Percentiles rank a stretch among this genome's conserved stretches.
Evolutionary conservation across 2,113 vertebrate species (phyloP).

Genomic region (Pachycephala philippinensis): DNA sequence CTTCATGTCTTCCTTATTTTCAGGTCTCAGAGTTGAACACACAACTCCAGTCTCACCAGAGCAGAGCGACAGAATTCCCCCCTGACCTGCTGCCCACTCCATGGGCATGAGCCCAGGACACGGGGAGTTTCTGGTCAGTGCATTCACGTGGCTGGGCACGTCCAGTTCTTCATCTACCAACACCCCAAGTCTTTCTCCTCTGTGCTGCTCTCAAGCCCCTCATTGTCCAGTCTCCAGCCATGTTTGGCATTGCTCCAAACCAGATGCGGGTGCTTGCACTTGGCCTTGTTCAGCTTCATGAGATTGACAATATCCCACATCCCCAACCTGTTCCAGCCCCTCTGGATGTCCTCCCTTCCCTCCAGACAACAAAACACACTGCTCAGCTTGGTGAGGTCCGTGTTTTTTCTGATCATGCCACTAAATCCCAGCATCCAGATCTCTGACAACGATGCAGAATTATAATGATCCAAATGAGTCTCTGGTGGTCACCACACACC

Average conservation of each 20-base stretch:
- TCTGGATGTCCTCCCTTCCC: neutral
- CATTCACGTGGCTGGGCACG: neutral
- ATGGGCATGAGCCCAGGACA: neutral
- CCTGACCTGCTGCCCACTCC: neutral
- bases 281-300: neutral
- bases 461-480: neutral
- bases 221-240: neutral
- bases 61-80: neutral
- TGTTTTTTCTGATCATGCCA: neutral
- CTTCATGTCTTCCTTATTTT: neutral
- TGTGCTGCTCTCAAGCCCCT: neutral
- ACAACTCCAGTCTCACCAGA: neutral
- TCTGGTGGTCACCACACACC: neutral
- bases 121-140: neutral
- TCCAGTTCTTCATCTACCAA: neutral
- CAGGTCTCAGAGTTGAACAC: neutral
- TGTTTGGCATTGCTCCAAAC: neutral
- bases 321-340: neutral
- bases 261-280: neutral
- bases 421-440: neutral
- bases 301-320: neutral
- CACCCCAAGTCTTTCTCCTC: neutral
- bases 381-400: neutral
- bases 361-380: neutral
- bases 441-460: neutral